These are phyloP conservation scores for Zaprionus gabonicus DNA, from an alignment of 1,140 invertebrate genomes.

Conservation along the genomic window DNA sequence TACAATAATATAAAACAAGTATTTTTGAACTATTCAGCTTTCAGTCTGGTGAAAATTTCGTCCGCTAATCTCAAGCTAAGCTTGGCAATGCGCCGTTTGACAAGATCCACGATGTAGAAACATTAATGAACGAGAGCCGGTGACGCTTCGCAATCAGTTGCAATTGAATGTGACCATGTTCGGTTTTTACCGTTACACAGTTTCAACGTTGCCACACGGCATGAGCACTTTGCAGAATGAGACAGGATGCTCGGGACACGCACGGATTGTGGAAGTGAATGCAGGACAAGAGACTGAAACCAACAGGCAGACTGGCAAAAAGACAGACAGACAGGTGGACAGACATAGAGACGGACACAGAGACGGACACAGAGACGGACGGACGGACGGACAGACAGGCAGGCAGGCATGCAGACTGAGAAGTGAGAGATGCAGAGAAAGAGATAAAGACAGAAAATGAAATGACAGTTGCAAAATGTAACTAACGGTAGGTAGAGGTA, in stretches of 20 bases:
- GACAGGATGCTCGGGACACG: slow-evolving; percentile 28
- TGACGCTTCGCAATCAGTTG: slow-evolving; percentile 30
- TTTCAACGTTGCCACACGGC: slow-evolving; percentile 36
- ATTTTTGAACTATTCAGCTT: neutral
- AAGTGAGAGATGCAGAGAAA: neutral
- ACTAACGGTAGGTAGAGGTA: neutral
- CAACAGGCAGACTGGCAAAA: neutral
- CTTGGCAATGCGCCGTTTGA: neutral
- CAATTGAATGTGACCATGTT: slow-evolving; percentile 38
- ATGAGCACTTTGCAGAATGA: slow-evolving; percentile 39
- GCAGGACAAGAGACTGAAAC: slow-evolving; percentile 7
- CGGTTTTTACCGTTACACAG: slow-evolving; percentile 16
- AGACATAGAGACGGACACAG: neutral
- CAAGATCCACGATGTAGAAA: neutral
- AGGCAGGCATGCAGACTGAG: neutral
- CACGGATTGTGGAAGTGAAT: slow-evolving; percentile 24
- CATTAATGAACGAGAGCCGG: slow-evolving; percentile 36
- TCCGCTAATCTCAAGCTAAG: slow-evolving; percentile 17
- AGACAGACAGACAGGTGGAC: neutral
- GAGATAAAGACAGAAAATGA: slow-evolving; percentile 14
- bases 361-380: neutral
- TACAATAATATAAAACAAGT: too few species aligned
- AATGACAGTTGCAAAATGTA: slow-evolving; percentile 36
- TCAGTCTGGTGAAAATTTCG: neutral
- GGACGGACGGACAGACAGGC: neutral